A percentile compares a stretch with the other conserved stretches of the same genome.
These are phyloP conservation scores for Nyleta sp. DNA, from an alignment of 2,888 invertebrate species.

Conservation along the genomic window DNA sequence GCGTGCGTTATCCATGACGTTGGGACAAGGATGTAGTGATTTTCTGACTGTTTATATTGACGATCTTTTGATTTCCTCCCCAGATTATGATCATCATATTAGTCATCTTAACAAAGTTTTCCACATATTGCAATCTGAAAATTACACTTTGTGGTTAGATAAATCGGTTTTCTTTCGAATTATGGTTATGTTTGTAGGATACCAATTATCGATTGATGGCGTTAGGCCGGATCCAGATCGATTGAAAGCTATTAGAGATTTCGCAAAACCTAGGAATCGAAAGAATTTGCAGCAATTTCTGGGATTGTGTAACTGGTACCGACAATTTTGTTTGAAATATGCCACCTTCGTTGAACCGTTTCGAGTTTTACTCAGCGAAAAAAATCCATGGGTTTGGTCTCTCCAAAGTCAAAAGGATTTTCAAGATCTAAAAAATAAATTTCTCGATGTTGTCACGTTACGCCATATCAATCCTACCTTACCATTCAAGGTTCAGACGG, in stretches of 20 bases:
- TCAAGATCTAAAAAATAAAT: slow-evolving; percentile 51
- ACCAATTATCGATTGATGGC: slow-evolving; percentile 10
- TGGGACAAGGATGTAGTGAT: slow-evolving; percentile 65
- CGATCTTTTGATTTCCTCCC: slow-evolving; percentile 4
- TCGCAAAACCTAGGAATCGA: slow-evolving; percentile 66
- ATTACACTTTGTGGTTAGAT: slow-evolving; percentile 52
- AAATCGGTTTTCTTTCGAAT: slow-evolving; percentile 67
- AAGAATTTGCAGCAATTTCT: slow-evolving; percentile 69
- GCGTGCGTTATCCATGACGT: slow-evolving; percentile 57
- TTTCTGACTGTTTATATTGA: slow-evolving; percentile 46
- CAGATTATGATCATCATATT: slow-evolving; percentile 16
- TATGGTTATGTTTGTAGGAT: slow-evolving; percentile 61
- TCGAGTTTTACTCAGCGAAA: slow-evolving; percentile 20
- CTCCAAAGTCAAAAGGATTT: slow-evolving; percentile 46
- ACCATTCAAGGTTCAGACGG: slow-evolving; percentile 1
- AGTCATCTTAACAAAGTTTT: slow-evolving; percentile 9
- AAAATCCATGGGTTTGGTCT: slow-evolving; percentile 20
- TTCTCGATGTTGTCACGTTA: slow-evolving; percentile 14
- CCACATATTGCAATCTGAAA: not conserved
- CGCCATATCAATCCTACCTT: not conserved
- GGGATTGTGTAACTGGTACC: slow-evolving; percentile 59
- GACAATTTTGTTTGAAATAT: slow-evolving; percentile 33
- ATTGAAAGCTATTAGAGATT: slow-evolving; percentile 66
- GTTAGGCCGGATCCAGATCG: not conserved
- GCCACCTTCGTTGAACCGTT: slow-evolving; percentile 37